Evolutionary conservation across 2,888 invertebrate genomes (phyloP), one percentile per base, ranked within the genome.

Genomic region (Timandra comae): DNA sequence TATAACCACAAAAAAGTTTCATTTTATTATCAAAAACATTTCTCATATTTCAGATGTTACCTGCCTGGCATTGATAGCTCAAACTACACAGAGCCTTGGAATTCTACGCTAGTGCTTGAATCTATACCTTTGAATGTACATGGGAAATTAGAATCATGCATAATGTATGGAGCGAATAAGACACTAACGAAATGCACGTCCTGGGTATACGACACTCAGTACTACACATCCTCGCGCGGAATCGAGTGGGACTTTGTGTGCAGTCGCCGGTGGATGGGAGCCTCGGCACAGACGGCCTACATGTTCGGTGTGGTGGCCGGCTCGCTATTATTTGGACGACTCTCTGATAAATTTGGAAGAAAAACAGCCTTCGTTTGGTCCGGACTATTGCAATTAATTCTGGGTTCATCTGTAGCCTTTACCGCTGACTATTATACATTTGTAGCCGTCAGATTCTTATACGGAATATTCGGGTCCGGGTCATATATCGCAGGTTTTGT

Each of bases 241-340:
- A 93, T 94, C 16, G 94, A 96, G 69, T 95, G 94, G 95, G 77
- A 92, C 63, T 91, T 95, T 38, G 94, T 95, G 0, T 96, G 96
- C 65, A 88, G 89, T 42, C 82, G 87, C 22, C 87, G 93, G 26
- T 95, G 95, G 94, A 91, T 93, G 91, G 93, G 93, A 2, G 91
- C 95, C 1, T 71, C 91, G 1, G 91, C 93, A 0, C 95, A 95
- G 61, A 91, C 92, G 0, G 75, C 88, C 1, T 93, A 91, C 65
- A 95, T 96, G 95, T 88, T 94, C 57, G 95, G 95, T 4, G 94
- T 94, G 3, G 91, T 95, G 46, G 81, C 89, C 0, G 95, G 95
- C 0, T 94, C 95, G 0, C 89, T 95, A 0, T 87, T 89, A 0
- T 82, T 95, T 12, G 95, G 95, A 7, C 89, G 91, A 33, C 71